Base-by-base conservation (phyloP, 1,140 invertebrate genomes). In the Anastrepha ludens region DNA sequence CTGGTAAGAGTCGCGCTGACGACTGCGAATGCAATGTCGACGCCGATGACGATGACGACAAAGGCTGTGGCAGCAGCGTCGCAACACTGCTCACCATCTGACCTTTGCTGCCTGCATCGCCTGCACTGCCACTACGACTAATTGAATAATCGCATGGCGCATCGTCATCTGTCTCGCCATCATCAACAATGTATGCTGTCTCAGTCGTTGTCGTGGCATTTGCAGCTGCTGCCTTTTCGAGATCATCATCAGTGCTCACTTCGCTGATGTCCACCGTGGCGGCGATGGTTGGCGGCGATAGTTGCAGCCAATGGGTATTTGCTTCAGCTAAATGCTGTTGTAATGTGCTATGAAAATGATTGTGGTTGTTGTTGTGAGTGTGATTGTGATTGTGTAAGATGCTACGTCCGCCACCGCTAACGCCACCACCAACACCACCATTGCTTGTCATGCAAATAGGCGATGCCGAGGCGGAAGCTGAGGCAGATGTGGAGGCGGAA, bases 101-200 rank as follows among this genome's bases (percentile, higher is more conserved):
- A 87, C 67, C 65, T 70, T 64, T 81, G 41, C 87, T 41, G 85
- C 64, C 62, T 55, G n/a, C 60, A 65, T 11, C 50, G 29, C 44
- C 44, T 11, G 7, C 86, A 67, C 78, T 88, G 60, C 87, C 81
- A 85, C 81, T 88, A 81, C 85, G 74, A 85, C 87, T 55, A 70
- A 65, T 88, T 78, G 70, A 60, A 74, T 87, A 74, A 87, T 88
- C 55, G 74, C 62, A 55, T 74, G 20, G 59, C 64, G 5, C 44
- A 39, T 11, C 64, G 47, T 67, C 85, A 88, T 90, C 92, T 41
- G 91, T 88, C 86, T 92, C 91, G 74, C 89, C 90, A 88, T 92
- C 91, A 89, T 92, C 91, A 90, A 92, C 89, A 89, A 90, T 87
- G 60, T 74, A 87, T n/a, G 58, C 67, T 62, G 59, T 47, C 7